These are phyloP conservation scores for Ochropacha duplaris DNA, from an alignment of 2,888 invertebrate genomes.

Conservation along the genomic window DNA sequence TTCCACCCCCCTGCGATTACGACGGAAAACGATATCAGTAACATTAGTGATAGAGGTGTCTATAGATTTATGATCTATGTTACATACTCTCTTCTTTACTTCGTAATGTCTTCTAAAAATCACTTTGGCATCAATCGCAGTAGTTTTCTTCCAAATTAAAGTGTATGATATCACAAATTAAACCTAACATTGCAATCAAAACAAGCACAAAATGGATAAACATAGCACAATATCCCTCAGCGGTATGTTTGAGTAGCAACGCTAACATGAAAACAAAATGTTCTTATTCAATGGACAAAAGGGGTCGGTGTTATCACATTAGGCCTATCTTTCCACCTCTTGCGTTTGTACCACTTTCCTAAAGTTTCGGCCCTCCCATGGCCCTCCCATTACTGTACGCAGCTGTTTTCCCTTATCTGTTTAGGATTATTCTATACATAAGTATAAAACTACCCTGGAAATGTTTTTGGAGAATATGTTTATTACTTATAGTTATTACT, in stretches of 20 bases:
- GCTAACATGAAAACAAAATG: constrained; percentile 5
- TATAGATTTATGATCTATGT: background rate
- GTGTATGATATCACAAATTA: too few species aligned
- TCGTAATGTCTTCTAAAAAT: too few species aligned
- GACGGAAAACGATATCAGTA: background rate
- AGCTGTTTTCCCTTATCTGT: constrained; percentile 25
- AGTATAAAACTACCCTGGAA: constrained; percentile 16
- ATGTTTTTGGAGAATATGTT: constrained; percentile 21
- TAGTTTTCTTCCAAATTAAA: too few species aligned
- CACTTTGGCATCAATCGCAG: too few species aligned
- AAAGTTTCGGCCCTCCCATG: constrained; percentile 13
- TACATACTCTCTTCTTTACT: too few species aligned
- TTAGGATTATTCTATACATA: constrained; percentile 21
- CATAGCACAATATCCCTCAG: background rate
- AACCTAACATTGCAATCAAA: background rate
- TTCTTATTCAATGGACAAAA: constrained; percentile 14
- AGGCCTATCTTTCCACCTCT: constrained; percentile 27
- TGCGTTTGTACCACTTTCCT: constrained; percentile 8
- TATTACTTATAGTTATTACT: background rate
- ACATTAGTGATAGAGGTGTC: background rate
- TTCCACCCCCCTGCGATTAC: background rate
- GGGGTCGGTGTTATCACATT: constrained; percentile 20
- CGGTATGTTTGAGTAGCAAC: background rate
- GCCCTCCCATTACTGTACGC: constrained; percentile 13
- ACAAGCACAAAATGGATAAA: background rate